Percentiles rank a stretch among this genome's conserved stretches.
Evolutionary conservation across 1,140 invertebrate genomes (phyloP).

Genomic region (Drosophila lini): DNA sequence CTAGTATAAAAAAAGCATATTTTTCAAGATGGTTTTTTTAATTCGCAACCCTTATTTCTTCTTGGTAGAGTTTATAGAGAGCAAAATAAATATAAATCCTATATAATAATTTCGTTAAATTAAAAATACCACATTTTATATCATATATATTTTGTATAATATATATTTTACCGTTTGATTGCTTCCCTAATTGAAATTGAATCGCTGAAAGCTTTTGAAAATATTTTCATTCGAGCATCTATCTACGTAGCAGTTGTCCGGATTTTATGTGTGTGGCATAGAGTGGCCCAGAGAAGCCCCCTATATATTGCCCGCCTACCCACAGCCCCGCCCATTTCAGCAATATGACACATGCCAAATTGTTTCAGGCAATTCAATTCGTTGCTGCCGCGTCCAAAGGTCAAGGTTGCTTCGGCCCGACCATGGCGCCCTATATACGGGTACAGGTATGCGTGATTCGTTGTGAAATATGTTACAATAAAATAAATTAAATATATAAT

Average conservation of each 20-base stretch:
- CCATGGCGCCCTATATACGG: slow-evolving; percentile 7
- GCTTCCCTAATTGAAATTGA: slow-evolving; percentile 36
- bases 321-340: neutral
- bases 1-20: no score
- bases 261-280: slow-evolving; percentile 12
- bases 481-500: neutral
- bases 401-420: slow-evolving; percentile 24
- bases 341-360: slow-evolving; percentile 38
- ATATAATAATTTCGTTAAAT: neutral
- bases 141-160: neutral
- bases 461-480: neutral
- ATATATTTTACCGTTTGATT: slow-evolving; percentile 1
- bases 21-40: no score
- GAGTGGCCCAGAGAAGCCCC: neutral
- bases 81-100: no score
- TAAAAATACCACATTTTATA: neutral
- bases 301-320: neutral
- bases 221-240: slow-evolving; percentile 8
- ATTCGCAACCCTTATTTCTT: no score
- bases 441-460: slow-evolving; percentile 6
- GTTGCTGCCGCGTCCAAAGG: slow-evolving; percentile 38
- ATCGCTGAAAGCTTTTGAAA: slow-evolving; percentile 7
- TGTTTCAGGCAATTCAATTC: slow-evolving; percentile 43
- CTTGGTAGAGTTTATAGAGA: no score
- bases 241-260: neutral